A percentile compares a stretch with the other conserved stretches of the same genome.
These are phyloP conservation scores for Enhydra lutris DNA, from an alignment of 2,113 vertebrate genomes.

Conservation along the genomic window DNA sequence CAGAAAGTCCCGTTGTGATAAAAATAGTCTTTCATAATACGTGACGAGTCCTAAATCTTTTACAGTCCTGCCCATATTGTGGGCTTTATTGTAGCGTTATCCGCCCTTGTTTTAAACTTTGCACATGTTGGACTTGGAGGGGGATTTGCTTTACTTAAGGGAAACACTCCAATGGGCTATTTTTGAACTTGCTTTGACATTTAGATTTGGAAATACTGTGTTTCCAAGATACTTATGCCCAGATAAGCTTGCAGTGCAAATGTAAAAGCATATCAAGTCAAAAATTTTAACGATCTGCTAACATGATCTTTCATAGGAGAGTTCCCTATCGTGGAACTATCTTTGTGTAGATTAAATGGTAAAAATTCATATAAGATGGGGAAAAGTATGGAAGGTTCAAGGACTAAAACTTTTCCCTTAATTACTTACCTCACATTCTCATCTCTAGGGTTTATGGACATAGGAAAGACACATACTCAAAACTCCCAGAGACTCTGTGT, in stretches of 20 bases:
- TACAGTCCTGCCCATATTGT: conserved; percentile 45
- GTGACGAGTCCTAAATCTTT: conserved; percentile 40
- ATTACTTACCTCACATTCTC: background rate
- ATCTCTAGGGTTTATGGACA: background rate
- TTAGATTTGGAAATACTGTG: conserved; percentile 60
- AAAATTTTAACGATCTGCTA: background rate
- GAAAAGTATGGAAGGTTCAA: background rate
- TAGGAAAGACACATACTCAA: background rate
- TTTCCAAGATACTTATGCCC: conserved; percentile 41
- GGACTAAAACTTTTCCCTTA: background rate
- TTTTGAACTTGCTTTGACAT: conserved; percentile 37
- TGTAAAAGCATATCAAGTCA: background rate
- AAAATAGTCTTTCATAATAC: conserved; percentile 60
- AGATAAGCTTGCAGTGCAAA: background rate
- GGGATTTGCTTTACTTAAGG: conserved; percentile 62
- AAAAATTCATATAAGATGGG: background rate
- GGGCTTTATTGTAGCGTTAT: conserved; percentile 30
- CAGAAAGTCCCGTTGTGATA: conserved; percentile 45
- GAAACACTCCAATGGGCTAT: conserved; percentile 49
- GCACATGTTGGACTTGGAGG: conserved; percentile 41
- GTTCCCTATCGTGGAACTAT: background rate
- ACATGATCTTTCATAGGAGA: background rate
- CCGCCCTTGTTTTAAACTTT: conserved; percentile 25
- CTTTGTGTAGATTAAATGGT: background rate
- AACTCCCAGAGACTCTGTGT: background rate